phyloP scores from a whole-genome alignment of 2,113 vertebrate species.

The Scomber colias region DNA sequence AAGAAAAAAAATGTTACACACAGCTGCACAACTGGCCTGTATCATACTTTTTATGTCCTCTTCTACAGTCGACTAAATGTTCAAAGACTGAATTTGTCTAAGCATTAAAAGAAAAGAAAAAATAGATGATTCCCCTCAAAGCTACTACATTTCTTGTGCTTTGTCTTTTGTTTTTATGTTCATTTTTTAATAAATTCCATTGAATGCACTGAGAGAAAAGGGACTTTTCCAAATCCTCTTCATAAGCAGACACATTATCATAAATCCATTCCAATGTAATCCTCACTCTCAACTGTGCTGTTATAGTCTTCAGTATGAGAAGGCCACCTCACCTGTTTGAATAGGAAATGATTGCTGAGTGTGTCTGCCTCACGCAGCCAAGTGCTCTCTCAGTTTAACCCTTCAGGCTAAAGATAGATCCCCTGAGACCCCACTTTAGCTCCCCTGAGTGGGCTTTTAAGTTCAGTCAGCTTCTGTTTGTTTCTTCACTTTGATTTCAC shows the following conservation, averaged over 20 bases:
- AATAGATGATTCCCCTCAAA: background rate
- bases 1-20: background rate
- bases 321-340: conserved; percentile 56
- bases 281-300: conserved; percentile 10
- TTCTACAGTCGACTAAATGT: background rate
- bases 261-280: conserved; percentile 39
- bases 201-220: conserved; percentile 10
- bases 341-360: conserved; percentile 63
- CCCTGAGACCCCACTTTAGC: conserved; percentile 48
- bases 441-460: conserved; percentile 32
- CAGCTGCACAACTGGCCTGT: background rate
- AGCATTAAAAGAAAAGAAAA: background rate
- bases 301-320: conserved; percentile 11
- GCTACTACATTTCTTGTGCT: background rate
- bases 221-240: conserved; percentile 25
- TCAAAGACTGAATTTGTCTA: background rate
- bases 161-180: conserved; percentile 21
- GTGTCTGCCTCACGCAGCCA: conserved; percentile 36
- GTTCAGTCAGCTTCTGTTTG: conserved; percentile 29
- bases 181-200: conserved; percentile 28
- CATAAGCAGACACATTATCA: conserved; percentile 44
- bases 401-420: conserved; percentile 57
- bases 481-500: conserved; percentile 28
- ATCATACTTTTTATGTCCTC: background rate
- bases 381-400: conserved; percentile 51